phyloP scores from a whole-genome alignment of 2,797 vertebrate species.

The Crenichthys baileyi region DNA sequence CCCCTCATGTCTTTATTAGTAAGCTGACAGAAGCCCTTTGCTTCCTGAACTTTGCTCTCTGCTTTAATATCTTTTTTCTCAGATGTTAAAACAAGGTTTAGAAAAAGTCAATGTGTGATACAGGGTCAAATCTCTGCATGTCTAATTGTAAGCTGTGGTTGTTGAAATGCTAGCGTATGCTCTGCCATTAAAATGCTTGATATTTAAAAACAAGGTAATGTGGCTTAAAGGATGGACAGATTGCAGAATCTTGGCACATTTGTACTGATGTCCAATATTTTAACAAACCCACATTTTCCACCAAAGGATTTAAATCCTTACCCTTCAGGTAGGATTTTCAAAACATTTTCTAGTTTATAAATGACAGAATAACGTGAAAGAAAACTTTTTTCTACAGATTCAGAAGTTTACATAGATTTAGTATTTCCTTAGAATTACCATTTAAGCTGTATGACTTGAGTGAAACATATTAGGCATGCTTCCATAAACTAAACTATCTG shows the following conservation, averaged over 20 bases:
- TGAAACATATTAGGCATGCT: not conserved
- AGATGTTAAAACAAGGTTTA: conserved; percentile 59
- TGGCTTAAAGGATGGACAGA: not conserved
- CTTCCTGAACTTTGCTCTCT: conserved; percentile 64
- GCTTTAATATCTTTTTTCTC: conserved; percentile 65
- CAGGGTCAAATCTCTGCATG: conserved; percentile 46
- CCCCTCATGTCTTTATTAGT: conserved; percentile 84
- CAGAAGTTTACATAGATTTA: not conserved
- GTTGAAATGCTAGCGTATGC: conserved; percentile 15
- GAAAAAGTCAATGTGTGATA: conserved; percentile 57
- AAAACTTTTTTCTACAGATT: not conserved
- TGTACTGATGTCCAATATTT: not conserved
- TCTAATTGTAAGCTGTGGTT: conserved; percentile 28
- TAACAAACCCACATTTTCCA: conserved; percentile 35
- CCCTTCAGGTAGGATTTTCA: no score
- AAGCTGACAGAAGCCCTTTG: conserved; percentile 76
- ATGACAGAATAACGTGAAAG: not conserved
- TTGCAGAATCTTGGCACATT: conserved; percentile 31
- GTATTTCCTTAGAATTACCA: not conserved
- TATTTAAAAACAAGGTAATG: conserved; percentile 17
- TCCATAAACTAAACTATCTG: not conserved
- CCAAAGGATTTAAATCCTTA: conserved; percentile 48
- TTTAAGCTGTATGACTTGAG: not conserved
- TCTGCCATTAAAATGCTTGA: conserved; percentile 14
- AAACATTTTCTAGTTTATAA: not conserved